phyloP scores from a whole-genome alignment of 1,140 invertebrate species.

The Megalopta genalis region DNA sequence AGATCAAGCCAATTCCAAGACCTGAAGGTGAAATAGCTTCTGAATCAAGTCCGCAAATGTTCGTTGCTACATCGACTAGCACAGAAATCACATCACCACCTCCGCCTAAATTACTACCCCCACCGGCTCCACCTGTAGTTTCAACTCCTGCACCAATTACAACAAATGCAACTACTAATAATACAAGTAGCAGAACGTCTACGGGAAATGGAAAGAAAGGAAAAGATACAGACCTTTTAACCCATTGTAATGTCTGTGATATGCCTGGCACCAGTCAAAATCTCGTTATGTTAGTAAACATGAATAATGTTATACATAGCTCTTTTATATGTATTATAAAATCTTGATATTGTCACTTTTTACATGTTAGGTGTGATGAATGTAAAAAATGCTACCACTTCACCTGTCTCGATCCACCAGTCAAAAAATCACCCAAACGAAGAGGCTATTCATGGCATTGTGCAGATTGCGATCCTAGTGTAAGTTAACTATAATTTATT shows the following conservation, averaged over 20 bases:
- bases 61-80: slow-evolving; percentile 86
- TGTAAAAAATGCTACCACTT: slow-evolving; percentile 95
- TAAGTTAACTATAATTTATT: slow-evolving; percentile 78
- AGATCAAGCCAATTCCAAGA: slow-evolving; percentile 91
- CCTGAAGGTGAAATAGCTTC: slow-evolving; percentile 85
- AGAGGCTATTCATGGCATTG: slow-evolving; percentile 97
- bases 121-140: slow-evolving; percentile 54
- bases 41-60: slow-evolving; percentile 84
- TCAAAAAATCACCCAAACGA: slow-evolving; percentile 95
- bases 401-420: slow-evolving; percentile 93
- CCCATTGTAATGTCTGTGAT: slow-evolving; percentile 85
- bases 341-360: slow-evolving; percentile 18
- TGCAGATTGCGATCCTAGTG: slow-evolving; percentile 95
- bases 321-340: background rate
- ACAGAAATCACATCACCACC: slow-evolving; percentile 83
- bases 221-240: slow-evolving; percentile 78
- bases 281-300: slow-evolving; percentile 84
- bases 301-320: background rate
- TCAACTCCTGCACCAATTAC: slow-evolving; percentile 20
- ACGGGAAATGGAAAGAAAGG: slow-evolving; percentile 66
- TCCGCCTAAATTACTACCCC: slow-evolving; percentile 76
- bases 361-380: slow-evolving; percentile 90
- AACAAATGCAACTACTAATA: slow-evolving; percentile 49
- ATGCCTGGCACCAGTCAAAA: slow-evolving; percentile 83
- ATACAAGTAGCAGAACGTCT: slow-evolving; percentile 53